These are phyloP conservation scores for Meriones psammophilus DNA, from an alignment of 2,797 vertebrate species.

Conservation along the genomic window DNA sequence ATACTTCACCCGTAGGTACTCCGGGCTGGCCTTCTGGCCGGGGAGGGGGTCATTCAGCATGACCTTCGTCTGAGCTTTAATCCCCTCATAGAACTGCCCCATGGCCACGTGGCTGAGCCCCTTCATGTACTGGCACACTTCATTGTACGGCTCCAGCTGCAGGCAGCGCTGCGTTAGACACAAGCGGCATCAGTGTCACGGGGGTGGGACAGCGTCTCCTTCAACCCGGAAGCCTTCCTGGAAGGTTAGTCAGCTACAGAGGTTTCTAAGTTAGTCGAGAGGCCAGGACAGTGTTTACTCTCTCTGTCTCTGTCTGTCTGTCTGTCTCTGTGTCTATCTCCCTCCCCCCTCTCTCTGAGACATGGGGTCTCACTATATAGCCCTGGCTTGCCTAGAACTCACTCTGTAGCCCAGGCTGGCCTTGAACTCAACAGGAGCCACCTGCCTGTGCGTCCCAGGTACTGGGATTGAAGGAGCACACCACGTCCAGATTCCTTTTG, in stretches of 20 bases:
- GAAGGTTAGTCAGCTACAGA: not conserved
- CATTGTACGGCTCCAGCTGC: constrained; percentile 97
- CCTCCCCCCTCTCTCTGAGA: no score
- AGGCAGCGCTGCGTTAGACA: constrained; percentile 92
- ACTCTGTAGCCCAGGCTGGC: not conserved
- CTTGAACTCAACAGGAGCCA: not conserved
- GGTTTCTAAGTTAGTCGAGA: not conserved
- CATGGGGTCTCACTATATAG: not conserved
- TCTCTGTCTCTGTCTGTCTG: no score
- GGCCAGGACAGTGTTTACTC: not conserved
- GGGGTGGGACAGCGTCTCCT: not conserved
- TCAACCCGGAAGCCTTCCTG: not conserved
- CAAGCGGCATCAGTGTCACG: not conserved
- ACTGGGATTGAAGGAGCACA: not conserved
- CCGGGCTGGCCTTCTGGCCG: constrained; percentile 97
- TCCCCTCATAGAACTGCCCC: constrained; percentile 99
- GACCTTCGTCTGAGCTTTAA: constrained; percentile 99
- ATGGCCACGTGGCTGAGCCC: constrained; percentile 97
- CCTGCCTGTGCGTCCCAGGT: not conserved
- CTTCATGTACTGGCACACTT: constrained; percentile 99
- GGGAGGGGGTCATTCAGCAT: constrained; percentile 98
- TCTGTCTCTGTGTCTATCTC: no score
- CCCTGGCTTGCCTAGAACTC: not conserved
- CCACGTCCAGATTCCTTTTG: not conserved
- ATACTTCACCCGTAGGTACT: constrained; percentile 99